Evolutionary conservation across 2,888 invertebrate species (phyloP).

Genomic region (Drosophila peninsularis): DNA sequence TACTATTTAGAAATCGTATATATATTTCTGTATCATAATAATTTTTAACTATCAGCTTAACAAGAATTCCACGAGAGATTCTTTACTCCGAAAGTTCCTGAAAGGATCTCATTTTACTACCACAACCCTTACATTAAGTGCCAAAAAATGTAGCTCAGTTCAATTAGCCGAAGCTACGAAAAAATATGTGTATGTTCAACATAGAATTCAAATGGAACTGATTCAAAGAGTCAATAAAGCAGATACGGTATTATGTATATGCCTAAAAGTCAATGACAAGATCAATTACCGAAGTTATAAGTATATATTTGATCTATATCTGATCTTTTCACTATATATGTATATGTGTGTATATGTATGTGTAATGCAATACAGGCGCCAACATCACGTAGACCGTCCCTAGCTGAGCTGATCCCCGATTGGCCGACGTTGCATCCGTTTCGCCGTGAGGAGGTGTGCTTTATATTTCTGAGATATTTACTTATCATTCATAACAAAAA

Average conservation of each 20-base stretch:
- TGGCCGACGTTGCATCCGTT: constrained; percentile 90
- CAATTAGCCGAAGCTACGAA: not conserved
- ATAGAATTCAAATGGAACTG: not conserved
- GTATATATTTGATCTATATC: constrained; percentile 16
- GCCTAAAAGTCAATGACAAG: not conserved
- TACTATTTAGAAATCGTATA: not conserved
- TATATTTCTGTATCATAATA: not conserved
- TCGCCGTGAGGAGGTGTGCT: constrained; percentile 89
- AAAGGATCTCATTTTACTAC: not conserved
- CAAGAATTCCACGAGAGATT: not conserved
- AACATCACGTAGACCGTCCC: constrained; percentile 92
- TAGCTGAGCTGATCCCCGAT: constrained; percentile 98
- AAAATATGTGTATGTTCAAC: not conserved
- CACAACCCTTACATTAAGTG: not conserved
- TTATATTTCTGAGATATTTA: constrained; percentile 23
- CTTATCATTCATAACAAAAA: constrained; percentile 12
- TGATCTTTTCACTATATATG: constrained; percentile 27
- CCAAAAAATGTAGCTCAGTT: not conserved
- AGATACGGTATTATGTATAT: not conserved
- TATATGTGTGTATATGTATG: constrained; percentile 21
- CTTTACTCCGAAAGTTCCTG: not conserved
- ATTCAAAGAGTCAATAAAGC: not conserved
- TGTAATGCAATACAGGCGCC: constrained; percentile 77
- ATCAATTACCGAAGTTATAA: constrained; percentile 4
- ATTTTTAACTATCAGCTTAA: not conserved